Conservation (phyloP, 1,140 invertebrate species). For the Galleria mellonella region DNA sequence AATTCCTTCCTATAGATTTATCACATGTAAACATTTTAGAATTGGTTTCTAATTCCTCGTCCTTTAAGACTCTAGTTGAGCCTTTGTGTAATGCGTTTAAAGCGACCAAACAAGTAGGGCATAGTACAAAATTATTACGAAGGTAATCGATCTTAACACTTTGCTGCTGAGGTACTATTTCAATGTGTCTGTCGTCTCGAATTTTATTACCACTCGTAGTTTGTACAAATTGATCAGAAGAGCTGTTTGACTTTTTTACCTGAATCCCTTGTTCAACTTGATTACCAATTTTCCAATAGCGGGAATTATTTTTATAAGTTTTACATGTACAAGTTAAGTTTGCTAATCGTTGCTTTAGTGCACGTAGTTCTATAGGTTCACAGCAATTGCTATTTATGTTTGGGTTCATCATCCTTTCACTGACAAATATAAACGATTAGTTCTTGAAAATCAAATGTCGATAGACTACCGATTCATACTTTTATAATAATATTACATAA, state of each 20-base stretch:
- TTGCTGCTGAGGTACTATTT: not conserved
- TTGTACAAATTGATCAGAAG: conserved; percentile 10
- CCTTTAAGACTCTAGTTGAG: conserved; percentile 37
- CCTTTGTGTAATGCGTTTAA: conserved; percentile 22
- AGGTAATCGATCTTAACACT: too few species aligned
- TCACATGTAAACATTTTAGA: conserved; percentile 18
- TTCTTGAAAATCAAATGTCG: conserved; percentile 4
- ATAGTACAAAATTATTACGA: conserved; percentile 14
- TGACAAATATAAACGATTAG: not conserved
- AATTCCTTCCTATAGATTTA: conserved; percentile 25
- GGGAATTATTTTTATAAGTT: not conserved
- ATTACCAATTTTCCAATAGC: not conserved
- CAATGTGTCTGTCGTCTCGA: not conserved
- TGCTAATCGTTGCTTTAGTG: conserved; percentile 36
- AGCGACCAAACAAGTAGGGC: conserved; percentile 40
- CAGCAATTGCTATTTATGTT: not conserved
- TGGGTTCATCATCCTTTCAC: too few species aligned
- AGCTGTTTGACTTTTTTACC: not conserved
- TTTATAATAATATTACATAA: too few species aligned
- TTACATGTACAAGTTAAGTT: conserved; percentile 28
- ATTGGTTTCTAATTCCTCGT: conserved; percentile 37
- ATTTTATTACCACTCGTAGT: not conserved
- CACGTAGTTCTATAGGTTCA: conserved; percentile 30
- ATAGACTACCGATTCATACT: too few species aligned
- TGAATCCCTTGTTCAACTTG: not conserved